Conservation (phyloP, 1,140 invertebrate genomes). For the Drosophila nasuta region DNA sequence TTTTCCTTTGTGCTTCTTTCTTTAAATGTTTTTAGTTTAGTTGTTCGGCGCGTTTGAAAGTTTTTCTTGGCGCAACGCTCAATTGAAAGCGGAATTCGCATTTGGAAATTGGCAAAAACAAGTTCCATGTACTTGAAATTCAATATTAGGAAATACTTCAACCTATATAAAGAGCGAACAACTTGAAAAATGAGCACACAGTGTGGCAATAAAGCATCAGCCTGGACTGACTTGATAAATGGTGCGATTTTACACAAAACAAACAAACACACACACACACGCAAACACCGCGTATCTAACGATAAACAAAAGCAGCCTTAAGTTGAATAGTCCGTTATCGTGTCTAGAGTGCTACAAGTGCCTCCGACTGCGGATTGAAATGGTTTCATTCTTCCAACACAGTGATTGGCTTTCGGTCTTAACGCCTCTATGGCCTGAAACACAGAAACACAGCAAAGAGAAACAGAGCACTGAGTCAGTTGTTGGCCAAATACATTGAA, state of each 20-base stretch:
- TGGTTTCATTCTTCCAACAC: constrained; percentile 32
- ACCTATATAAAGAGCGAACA: constrained; percentile 10
- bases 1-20: constrained; percentile 36
- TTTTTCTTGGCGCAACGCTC: constrained; percentile 50
- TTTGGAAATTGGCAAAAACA: constrained; percentile 68
- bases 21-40: constrained; percentile 34
- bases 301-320: constrained; percentile 34
- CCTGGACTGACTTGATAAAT: constrained; percentile 63
- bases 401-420: constrained; percentile 50
- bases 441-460: constrained; percentile 1
- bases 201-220: constrained; percentile 56
- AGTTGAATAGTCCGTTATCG: constrained; percentile 36
- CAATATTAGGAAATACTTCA: constrained; percentile 41
- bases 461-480: not conserved
- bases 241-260: constrained; percentile 61
- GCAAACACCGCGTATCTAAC: constrained; percentile 24
- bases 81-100: constrained; percentile 68
- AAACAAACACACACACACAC: constrained; percentile 12
- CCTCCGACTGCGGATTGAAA: constrained; percentile 50
- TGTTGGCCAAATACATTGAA: constrained; percentile 49
- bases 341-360: constrained; percentile 69
- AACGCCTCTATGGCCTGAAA: constrained; percentile 36
- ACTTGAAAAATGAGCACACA: constrained; percentile 66
- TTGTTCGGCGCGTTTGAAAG: constrained; percentile 38
- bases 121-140: constrained; percentile 40